Percentiles rank a stretch among this genome's conserved stretches.
These are phyloP conservation scores for Apoda limacodes DNA, from an alignment of 2,888 invertebrate species.

Conservation along the genomic window DNA sequence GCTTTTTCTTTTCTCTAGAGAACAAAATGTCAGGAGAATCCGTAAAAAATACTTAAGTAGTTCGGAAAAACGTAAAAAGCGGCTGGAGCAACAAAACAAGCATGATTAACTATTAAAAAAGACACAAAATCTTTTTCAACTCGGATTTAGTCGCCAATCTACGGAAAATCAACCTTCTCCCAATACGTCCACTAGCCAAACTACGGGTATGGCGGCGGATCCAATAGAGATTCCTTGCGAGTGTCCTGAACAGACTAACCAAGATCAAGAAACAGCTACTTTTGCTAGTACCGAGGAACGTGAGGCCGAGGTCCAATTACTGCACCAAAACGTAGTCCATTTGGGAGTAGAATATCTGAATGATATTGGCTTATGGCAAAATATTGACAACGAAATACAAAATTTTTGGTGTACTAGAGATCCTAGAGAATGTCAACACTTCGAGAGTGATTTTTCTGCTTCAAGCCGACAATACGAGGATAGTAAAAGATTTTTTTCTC, in stretches of 20 bases:
- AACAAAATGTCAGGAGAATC: constrained; percentile 8
- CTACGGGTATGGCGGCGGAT: constrained; percentile 5
- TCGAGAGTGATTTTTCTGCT: constrained; percentile 9
- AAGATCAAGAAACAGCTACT: constrained; percentile 6
- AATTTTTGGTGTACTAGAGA: constrained; percentile 10
- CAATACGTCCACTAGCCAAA: constrained; percentile 5
- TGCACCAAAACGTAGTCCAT: constrained; percentile 4
- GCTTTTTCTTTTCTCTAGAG: no score
- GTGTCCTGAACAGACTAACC: constrained; percentile 7
- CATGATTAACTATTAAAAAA: constrained; percentile 2
- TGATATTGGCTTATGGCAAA: constrained; percentile 10
- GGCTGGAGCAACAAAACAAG: neutral
- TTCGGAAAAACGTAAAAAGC: constrained; percentile 8
- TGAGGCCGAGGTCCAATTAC: constrained; percentile 8
- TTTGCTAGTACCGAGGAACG: constrained; percentile 5
- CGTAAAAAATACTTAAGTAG: constrained; percentile 7
- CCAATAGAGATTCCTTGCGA: constrained; percentile 7
- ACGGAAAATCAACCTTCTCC: constrained; percentile 6
- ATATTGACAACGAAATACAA: constrained; percentile 9
- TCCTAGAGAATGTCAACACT: constrained; percentile 7
- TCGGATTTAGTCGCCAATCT: constrained; percentile 3
- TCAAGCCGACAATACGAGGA: constrained; percentile 9
- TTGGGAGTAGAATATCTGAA: constrained; percentile 8
- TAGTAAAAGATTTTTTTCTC: constrained; percentile 10
- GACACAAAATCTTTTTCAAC: constrained; percentile 3